phyloP scores from a whole-genome alignment of 2,113 vertebrate species.

The Columbina picui region DNA sequence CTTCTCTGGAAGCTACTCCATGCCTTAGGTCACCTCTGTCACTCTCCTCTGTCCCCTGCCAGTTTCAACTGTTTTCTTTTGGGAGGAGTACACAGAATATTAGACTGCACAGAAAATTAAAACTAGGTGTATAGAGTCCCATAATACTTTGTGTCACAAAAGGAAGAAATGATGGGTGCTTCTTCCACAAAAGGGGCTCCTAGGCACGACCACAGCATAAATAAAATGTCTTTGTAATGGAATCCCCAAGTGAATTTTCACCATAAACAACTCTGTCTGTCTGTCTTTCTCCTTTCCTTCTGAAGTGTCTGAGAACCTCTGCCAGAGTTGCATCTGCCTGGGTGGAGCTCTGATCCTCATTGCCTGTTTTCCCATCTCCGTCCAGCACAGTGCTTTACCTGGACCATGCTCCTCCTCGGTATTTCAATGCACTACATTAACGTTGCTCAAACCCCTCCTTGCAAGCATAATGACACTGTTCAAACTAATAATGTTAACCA shows the following conservation, averaged over 20 bases:
- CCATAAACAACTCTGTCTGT: not conserved
- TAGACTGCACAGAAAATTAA: not conserved
- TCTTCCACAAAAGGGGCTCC: not conserved
- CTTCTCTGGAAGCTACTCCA: not conserved
- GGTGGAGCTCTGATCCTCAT: not conserved
- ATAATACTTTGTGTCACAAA: not conserved
- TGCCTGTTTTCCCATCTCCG: not conserved
- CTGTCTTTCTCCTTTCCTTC: not conserved
- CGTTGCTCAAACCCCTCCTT: not conserved
- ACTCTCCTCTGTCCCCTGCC: not conserved
- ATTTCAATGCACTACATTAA: accelerated
- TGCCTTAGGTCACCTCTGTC: not conserved
- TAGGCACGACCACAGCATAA: not conserved
- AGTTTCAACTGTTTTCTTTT: not conserved
- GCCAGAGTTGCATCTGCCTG: not conserved
- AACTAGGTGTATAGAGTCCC: not conserved
- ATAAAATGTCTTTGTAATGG: not conserved
- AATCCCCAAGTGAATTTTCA: not conserved
- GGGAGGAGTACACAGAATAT: not conserved
- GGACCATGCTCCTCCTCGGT: accelerated
- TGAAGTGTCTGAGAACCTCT: not conserved
- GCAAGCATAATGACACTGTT: not conserved
- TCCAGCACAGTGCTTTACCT: not conserved
- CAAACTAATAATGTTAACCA: not conserved
- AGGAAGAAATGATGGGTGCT: not conserved